Base-by-base conservation (phyloP, 2,113 vertebrate species). In the Erythrocercus mccallii region DNA sequence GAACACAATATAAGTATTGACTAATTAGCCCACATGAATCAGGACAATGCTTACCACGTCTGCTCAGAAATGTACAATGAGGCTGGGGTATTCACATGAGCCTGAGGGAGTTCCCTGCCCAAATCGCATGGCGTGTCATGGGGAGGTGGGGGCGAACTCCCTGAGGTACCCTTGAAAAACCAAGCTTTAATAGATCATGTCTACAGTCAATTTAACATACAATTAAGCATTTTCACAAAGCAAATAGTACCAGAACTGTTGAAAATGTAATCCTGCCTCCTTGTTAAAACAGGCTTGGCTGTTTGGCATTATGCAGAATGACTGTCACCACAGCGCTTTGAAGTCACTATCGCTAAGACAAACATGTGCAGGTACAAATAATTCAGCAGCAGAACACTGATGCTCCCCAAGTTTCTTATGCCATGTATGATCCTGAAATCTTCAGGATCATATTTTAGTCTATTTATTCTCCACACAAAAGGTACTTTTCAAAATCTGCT, bases 401-500 rank as follows among this genome's bases (percentile, higher is more conserved):
- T 94, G 86, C 73, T 92, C 31, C 90, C 65, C 89, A 79, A 94
- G 86, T 96, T 95, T 87, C 89, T 96, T 92, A 95, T 1, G 35
- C 70, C 58, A 48, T 94, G 93, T 88, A 91, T 45, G 65, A 95
- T 95, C 87, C 94, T n/a, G 81, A 94, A 95, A 78, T 85, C 79
- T 94, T 91, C 78, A 91, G 91, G 81, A 96, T 96, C 91, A 35
- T 87, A 77, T 94, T 95, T 92, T 85, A 81, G 23, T 82, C 89
- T 97, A 93, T 97, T 96, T 96, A 95, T 94, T 94, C 82, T 81
- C 38, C 72, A 83, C 82, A 97, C 92, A 97, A 97, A 90, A 88
- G 92, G 88, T 80, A 71, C 66, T 95, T 95, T 92, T 73, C 84
- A 88, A 95, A 96, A 97, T 96, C 95, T 95, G 74, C 91, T 96